A percentile compares a stretch with the other conserved stretches of the same genome.
Evolutionary conservation across 2,113 vertebrate species (phyloP).

Genomic region (Rostratula benghalensis): DNA sequence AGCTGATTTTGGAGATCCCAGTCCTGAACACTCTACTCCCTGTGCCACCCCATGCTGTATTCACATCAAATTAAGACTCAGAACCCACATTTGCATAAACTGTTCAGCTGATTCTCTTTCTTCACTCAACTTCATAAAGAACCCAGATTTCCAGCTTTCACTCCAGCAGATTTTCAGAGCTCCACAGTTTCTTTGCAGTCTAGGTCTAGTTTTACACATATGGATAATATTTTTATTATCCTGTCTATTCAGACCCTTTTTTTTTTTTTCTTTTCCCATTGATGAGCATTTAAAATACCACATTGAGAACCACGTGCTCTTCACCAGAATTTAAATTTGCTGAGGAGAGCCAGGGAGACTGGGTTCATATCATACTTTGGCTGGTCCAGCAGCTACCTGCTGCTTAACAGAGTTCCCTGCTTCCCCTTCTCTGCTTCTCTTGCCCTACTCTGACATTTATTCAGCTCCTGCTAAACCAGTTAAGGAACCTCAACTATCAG

Average conservation of each 20-base stretch:
- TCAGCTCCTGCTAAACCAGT: not conserved
- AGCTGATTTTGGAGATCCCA: not conserved
- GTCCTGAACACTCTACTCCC: rapidly evolving
- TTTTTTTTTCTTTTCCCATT: not conserved
- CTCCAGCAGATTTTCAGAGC: not conserved
- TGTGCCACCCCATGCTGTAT: not conserved
- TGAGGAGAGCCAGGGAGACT: not conserved
- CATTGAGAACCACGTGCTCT: not conserved
- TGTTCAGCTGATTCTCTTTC: not conserved
- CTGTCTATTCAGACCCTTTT: not conserved
- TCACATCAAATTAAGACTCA: not conserved
- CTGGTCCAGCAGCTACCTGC: not conserved
- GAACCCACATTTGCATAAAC: not conserved
- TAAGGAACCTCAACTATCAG: not conserved
- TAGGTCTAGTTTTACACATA: not conserved
- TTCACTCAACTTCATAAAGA: not conserved
- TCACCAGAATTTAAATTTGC: not conserved
- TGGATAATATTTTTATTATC: not conserved
- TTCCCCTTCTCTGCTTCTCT: not conserved
- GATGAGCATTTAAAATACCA: not conserved
- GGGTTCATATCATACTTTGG: not conserved
- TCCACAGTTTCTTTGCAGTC: not conserved
- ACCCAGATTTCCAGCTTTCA: not conserved
- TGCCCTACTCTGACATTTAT: not conserved
- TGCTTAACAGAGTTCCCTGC: not conserved